Percentiles rank a stretch among this genome's conserved stretches.
These are phyloP conservation scores for Zaprionus lineosus DNA, from an alignment of 2,888 invertebrate genomes.

Conservation along the genomic window DNA sequence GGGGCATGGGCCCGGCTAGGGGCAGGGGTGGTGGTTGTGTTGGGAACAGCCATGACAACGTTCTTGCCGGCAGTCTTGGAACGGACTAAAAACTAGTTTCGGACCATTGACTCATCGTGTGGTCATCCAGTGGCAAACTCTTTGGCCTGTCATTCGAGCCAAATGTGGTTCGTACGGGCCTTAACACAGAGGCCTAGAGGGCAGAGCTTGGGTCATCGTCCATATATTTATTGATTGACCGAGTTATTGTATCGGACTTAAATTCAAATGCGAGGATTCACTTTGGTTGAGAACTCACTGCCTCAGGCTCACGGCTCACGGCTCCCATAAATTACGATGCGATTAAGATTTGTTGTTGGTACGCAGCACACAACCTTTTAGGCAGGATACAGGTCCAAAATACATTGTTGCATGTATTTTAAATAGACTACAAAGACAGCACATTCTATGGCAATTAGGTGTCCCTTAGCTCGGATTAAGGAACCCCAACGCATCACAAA, in stretches of 20 bases:
- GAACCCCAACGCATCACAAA: no score
- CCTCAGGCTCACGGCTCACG: slow-evolving; percentile 1
- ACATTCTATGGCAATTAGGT: no score
- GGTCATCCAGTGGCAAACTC: slow-evolving; percentile 44
- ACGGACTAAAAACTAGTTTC: slow-evolving; percentile 47
- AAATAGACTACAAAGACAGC: no score
- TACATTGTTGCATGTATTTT: no score
- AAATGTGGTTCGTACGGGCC: slow-evolving; percentile 40
- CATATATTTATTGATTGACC: slow-evolving; percentile 62
- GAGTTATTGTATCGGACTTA: slow-evolving; percentile 42
- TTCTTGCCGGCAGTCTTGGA: slow-evolving; percentile 1
- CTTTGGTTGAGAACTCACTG: slow-evolving; percentile 18
- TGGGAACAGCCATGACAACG: slow-evolving; percentile 5
- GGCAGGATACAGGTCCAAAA: no score
- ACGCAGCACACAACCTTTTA: no score
- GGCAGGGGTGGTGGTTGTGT: neutral
- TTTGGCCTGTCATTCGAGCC: slow-evolving; percentile 25
- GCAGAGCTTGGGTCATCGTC: slow-evolving; percentile 33
- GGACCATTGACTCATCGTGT: slow-evolving; percentile 55
- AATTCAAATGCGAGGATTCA: slow-evolving; percentile 36
- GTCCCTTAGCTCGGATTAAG: no score
- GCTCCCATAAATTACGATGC: slow-evolving; percentile 39
- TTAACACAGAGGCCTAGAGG: slow-evolving; percentile 11
- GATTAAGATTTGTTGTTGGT: no score
- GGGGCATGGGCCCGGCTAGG: slow-evolving; percentile 3